These are phyloP conservation scores for Mastomys coucha DNA, from an alignment of 2,113 vertebrate species.

Conservation along the genomic window DNA sequence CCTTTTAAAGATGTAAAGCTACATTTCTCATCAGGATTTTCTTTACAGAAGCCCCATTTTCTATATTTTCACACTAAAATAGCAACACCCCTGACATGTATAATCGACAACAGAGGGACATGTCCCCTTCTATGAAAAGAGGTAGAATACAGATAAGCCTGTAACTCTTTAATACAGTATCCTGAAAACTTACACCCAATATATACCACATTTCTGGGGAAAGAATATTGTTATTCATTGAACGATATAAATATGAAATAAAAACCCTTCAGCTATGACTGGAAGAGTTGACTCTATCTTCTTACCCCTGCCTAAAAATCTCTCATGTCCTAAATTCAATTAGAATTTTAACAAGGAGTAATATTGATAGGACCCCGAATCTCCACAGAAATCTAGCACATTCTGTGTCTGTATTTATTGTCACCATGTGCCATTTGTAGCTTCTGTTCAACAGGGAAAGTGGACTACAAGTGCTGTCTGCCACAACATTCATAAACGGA, in stretches of 20 bases:
- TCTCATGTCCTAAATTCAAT: neutral
- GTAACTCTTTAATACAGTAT: neutral
- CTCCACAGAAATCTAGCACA: neutral
- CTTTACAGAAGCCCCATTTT: constrained; percentile 47
- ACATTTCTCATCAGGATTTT: neutral
- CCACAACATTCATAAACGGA: neutral
- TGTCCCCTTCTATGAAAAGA: neutral
- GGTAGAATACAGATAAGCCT: neutral
- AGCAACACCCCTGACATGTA: neutral
- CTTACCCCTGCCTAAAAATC: neutral
- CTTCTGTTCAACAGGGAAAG: neutral
- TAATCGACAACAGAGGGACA: neutral
- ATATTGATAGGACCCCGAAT: neutral
- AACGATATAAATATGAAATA: neutral
- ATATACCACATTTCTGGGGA: neutral
- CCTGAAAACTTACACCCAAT: neutral
- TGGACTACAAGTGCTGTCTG: neutral
- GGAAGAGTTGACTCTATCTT: neutral
- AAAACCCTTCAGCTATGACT: neutral
- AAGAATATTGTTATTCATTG: neutral
- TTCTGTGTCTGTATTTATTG: neutral
- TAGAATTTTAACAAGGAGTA: neutral
- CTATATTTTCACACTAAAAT: constrained; percentile 8
- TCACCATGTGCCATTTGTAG: neutral
- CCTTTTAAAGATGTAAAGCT: neutral